These are phyloP conservation scores for Abramis brama DNA, from an alignment of 2,113 vertebrate species.

Conservation along the genomic window DNA sequence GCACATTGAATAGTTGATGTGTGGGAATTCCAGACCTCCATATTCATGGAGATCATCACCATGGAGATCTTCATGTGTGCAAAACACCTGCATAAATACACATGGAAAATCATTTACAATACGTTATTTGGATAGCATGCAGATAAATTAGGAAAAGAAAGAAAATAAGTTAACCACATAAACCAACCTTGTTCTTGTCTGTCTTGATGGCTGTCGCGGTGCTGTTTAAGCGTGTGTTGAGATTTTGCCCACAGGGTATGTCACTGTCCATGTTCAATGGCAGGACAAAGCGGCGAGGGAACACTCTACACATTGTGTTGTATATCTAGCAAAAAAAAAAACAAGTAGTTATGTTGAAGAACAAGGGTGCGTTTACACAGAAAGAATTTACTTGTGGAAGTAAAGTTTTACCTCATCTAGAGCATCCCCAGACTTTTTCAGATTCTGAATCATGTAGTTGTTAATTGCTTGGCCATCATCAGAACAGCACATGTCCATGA, in stretches of 20 bases:
- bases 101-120: neutral
- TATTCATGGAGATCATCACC: slow-evolving; percentile 76
- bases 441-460: slow-evolving; percentile 82
- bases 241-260: slow-evolving; percentile 71
- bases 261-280: slow-evolving; percentile 74
- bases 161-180: neutral
- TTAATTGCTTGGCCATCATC: slow-evolving; percentile 79
- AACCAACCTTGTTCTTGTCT: slow-evolving; percentile 77
- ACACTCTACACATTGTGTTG: slow-evolving; percentile 72
- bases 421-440: slow-evolving; percentile 81
- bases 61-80: slow-evolving; percentile 83
- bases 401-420: slow-evolving; percentile 81
- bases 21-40: slow-evolving; percentile 88
- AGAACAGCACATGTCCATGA: slow-evolving; percentile 86
- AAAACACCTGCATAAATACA: slow-evolving; percentile 78
- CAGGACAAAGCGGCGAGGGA: slow-evolving; percentile 85
- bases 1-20: slow-evolving; percentile 84
- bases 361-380: neutral
- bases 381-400: neutral
- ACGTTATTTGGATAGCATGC: neutral
- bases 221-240: slow-evolving; percentile 71
- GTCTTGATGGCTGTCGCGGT: slow-evolving; percentile 78
- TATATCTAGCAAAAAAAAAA: slow-evolving; percentile 72
- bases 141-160: neutral
- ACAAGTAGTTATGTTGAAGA: slow-evolving; percentile 2